Percentiles rank a stretch among this genome's conserved stretches.
phyloP scores from a whole-genome alignment of 2,888 invertebrate species.

The Andrena praecox region DNA sequence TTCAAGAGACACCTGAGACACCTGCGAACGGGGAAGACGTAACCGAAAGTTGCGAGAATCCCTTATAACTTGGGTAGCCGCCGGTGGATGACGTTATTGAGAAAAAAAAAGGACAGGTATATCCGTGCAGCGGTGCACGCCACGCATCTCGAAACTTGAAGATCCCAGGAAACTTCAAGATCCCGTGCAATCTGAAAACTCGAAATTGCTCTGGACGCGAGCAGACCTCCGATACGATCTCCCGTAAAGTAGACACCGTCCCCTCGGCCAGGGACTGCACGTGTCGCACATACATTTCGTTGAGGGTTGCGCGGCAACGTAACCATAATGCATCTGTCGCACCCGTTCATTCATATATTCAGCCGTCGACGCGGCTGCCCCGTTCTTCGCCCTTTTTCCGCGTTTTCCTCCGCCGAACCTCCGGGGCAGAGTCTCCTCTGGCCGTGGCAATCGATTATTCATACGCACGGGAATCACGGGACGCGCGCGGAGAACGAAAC shows the following conservation, averaged over 20 bases:
- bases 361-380: conserved; percentile 39
- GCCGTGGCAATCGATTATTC: conserved; percentile 61
- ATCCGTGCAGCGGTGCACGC: too few species aligned
- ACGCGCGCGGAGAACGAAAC: conserved; percentile 23
- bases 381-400: conserved; percentile 27
- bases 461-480: conserved; percentile 49
- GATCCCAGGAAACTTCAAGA: too few species aligned
- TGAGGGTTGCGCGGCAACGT: not conserved
- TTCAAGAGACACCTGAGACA: too few species aligned
- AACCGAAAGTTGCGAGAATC: too few species aligned
- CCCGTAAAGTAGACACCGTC: not conserved
- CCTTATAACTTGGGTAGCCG: too few species aligned
- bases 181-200: not conserved
- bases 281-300: conserved; percentile 31
- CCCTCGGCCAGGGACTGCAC: conserved; percentile 7
- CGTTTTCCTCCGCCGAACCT: not conserved
- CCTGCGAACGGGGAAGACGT: too few species aligned
- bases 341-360: conserved; percentile 56
- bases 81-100: too few species aligned
- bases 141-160: too few species aligned
- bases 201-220: not conserved
- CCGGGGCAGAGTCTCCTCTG: not conserved
- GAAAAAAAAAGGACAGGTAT: too few species aligned
- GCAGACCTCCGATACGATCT: not conserved
- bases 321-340: conserved; percentile 37